Conservation (phyloP, 1,140 invertebrate genomes). For the Tetragnatha versicolor region DNA sequence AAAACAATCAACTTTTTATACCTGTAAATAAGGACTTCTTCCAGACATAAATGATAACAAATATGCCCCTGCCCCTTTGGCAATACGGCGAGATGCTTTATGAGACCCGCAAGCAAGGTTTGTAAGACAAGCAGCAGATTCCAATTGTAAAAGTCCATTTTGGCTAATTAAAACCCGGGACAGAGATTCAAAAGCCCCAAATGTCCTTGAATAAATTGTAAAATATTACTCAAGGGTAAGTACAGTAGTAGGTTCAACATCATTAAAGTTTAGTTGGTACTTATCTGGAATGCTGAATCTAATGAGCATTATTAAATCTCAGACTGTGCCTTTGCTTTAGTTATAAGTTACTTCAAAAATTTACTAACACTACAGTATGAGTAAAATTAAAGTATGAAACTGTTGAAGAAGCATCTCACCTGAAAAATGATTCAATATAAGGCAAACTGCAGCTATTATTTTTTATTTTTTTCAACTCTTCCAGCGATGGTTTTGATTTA, state of each 20-base stretch:
- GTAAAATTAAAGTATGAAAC: neutral
- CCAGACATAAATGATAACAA: conserved; percentile 27
- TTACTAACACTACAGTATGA: neutral
- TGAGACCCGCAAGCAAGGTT: conserved; percentile 40
- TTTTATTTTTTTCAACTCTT: conserved; percentile 13
- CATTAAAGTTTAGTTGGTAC: no score
- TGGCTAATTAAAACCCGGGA: neutral
- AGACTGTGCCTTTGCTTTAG: no score
- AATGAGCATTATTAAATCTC: no score
- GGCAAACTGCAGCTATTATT: neutral
- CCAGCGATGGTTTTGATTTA: neutral
- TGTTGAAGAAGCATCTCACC: neutral
- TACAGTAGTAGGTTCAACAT: no score
- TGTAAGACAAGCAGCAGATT: conserved; percentile 35
- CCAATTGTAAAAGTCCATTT: conserved; percentile 36
- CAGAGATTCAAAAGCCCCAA: conserved; percentile 12
- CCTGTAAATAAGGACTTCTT: conserved; percentile 27
- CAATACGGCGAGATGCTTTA: neutral
- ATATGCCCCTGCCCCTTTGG: conserved; percentile 20
- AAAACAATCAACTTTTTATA: no score
- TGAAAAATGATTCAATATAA: conserved; percentile 18
- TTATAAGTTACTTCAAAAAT: no score
- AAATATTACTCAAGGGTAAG: no score
- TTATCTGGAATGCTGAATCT: no score
- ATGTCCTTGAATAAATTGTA: neutral